Percentiles rank a stretch among this genome's conserved stretches.
Conservation (phyloP, 2,888 invertebrate genomes). For the Alloscopus bannaensis region DNA sequence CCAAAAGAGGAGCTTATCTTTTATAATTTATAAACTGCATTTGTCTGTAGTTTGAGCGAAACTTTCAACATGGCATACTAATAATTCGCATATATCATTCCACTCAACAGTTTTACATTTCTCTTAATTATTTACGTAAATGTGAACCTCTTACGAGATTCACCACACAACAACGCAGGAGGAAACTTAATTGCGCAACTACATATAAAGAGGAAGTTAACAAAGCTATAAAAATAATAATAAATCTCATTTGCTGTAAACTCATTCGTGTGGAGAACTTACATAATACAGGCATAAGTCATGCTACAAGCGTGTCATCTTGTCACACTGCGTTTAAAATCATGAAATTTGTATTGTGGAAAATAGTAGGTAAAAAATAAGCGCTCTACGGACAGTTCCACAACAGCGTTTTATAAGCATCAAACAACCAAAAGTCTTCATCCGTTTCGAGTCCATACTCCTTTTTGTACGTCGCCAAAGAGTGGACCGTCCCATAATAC, state of each 20-base stretch:
- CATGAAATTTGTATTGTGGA: constrained; percentile 11
- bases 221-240: no score
- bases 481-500: constrained; percentile 60
- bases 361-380: neutral
- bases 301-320: no score
- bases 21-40: constrained; percentile 39
- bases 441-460: constrained; percentile 67
- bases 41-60: neutral
- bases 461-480: constrained; percentile 65
- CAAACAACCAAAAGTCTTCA: constrained; percentile 67
- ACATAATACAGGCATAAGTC: no score
- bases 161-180: neutral
- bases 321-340: no score
- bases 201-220: no score
- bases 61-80: neutral
- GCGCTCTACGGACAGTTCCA: constrained; percentile 65
- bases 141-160: neutral
- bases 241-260: no score
- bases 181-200: no score
- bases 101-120: no score
- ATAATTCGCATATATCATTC: no score
- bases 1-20: no score
- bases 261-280: no score
- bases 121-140: no score
- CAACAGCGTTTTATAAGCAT: constrained; percentile 67